Conservation (phyloP, 2,888 invertebrate genomes). For the Spilarctia lutea region DNA sequence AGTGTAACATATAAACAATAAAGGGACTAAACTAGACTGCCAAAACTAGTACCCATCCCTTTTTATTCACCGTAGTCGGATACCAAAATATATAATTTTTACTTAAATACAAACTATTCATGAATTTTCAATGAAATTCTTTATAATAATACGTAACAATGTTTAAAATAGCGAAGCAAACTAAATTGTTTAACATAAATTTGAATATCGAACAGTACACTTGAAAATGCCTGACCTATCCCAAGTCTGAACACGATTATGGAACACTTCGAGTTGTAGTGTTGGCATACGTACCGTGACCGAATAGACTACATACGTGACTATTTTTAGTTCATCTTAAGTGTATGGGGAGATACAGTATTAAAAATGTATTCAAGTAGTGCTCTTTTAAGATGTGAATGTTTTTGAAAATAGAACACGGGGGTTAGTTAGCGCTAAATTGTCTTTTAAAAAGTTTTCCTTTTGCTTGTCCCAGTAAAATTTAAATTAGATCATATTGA, state of each 20-base stretch:
- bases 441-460: not conserved
- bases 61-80: no score
- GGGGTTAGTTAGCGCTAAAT: not conserved
- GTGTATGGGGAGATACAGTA: not conserved
- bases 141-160: not conserved
- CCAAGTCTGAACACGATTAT: constrained; percentile 42
- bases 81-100: not conserved
- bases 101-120: not conserved
- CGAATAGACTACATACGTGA: not conserved
- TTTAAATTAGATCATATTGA: not conserved
- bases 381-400: not conserved
- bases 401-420: not conserved
- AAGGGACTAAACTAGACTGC: no score
- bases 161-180: not conserved
- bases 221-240: constrained; percentile 46
- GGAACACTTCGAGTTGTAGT: constrained; percentile 31
- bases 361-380: not conserved
- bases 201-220: constrained; percentile 43
- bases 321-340: not conserved
- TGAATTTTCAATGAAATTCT: not conserved
- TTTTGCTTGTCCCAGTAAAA: not conserved
- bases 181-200: constrained; percentile 31
- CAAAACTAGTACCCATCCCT: no score
- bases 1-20: no score
- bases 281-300: constrained; percentile 13